phyloP scores from a whole-genome alignment of 2,888 invertebrate genomes.

The Dryococelus australis region DNA sequence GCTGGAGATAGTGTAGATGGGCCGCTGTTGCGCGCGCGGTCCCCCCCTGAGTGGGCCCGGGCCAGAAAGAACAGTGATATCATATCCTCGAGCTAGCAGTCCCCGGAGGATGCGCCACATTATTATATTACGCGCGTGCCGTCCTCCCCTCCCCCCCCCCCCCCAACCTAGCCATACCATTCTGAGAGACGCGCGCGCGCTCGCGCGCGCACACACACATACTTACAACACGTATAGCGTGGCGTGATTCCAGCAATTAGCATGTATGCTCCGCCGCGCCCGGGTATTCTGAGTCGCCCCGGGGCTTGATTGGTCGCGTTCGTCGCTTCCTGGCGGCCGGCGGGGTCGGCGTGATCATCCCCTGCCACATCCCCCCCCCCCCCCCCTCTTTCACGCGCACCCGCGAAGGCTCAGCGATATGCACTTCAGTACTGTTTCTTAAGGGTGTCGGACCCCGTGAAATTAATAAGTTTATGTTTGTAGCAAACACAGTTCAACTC shows the following conservation, averaged over 20 bases:
- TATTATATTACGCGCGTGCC: constrained; percentile 11
- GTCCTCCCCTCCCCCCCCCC: not conserved
- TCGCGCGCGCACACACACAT: not conserved
- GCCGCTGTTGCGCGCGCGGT: not conserved
- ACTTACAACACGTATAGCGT: not conserved
- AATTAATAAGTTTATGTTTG: no score
- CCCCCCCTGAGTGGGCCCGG: not conserved
- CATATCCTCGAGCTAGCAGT: not conserved
- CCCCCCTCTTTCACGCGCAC: no score
- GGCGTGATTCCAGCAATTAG: not conserved
- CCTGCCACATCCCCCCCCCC: no score
- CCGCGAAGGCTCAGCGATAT: no score
- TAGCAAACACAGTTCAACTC: no score
- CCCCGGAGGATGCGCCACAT: not conserved
- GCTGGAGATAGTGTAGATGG: not conserved
- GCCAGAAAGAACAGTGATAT: not conserved
- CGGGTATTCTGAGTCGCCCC: not conserved
- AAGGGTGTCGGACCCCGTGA: no score
- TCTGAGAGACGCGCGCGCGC: no score
- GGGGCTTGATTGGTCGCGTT: not conserved
- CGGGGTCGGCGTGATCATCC: no score
- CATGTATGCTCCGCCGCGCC: not conserved
- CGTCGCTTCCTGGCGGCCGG: no score
- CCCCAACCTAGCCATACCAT: not conserved
- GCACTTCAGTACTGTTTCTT: no score